A percentile compares a stretch with the other conserved stretches of the same genome.
Evolutionary conservation across 2,888 invertebrate species (phyloP).

Genomic region (Andrena chrysosceles): DNA sequence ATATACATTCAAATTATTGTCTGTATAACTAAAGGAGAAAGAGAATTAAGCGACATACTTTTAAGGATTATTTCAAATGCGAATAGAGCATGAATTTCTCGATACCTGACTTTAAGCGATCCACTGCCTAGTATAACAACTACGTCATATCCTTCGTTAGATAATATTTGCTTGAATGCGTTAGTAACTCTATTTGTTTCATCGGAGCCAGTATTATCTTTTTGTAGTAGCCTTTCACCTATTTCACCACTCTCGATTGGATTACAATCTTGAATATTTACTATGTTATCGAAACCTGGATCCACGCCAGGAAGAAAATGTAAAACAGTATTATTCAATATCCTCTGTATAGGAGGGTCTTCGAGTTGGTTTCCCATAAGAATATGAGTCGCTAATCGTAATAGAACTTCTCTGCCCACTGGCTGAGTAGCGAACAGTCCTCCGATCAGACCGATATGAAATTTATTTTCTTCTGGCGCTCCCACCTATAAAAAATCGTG

Average conservation of each 20-base stretch:
- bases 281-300: slow-evolving; percentile 86
- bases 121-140: slow-evolving; percentile 92
- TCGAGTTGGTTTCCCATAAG: slow-evolving; percentile 89
- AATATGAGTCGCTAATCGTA: slow-evolving; percentile 94
- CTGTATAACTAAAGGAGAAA: slow-evolving; percentile 85
- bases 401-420: slow-evolving; percentile 92
- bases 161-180: slow-evolving; percentile 89
- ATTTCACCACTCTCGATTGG: slow-evolving; percentile 87
- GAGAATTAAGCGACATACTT: slow-evolving; percentile 6
- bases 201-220: slow-evolving; percentile 85
- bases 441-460: slow-evolving; percentile 93
- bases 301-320: slow-evolving; percentile 92
- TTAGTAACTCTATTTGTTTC: slow-evolving; percentile 86
- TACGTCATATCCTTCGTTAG: slow-evolving; percentile 89
- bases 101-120: slow-evolving; percentile 87
- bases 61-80: background rate
- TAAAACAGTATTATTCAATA: slow-evolving; percentile 91
- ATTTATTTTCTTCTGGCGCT: slow-evolving; percentile 92
- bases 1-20: slow-evolving; percentile 84
- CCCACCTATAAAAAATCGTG: slow-evolving; percentile 87
- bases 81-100: background rate
- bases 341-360: slow-evolving; percentile 88
- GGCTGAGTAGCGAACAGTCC: slow-evolving; percentile 93
- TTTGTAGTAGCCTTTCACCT: slow-evolving; percentile 88
- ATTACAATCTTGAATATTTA: slow-evolving; percentile 83